phyloP scores from a whole-genome alignment of 2,888 invertebrate genomes.

The Eupithecia subfuscata region DNA sequence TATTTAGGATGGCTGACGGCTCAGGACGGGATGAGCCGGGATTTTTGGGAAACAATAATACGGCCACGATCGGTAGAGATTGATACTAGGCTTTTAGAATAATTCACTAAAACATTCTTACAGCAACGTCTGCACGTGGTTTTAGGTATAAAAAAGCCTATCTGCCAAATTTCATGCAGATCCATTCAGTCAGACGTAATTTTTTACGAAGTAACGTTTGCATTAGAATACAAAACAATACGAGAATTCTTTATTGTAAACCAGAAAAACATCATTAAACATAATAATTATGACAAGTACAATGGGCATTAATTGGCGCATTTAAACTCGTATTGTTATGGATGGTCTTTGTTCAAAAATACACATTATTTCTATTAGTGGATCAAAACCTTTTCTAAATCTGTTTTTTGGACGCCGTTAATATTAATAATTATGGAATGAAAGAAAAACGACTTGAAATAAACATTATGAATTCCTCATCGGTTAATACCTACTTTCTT shows the following conservation, averaged over 20 bases:
- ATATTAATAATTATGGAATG: not conserved
- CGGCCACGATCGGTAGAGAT: constrained; percentile 21
- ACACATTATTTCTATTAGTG: not conserved
- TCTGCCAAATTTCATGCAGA: not conserved
- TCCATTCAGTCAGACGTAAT: not conserved
- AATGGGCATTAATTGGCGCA: no score
- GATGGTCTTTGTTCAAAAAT: not conserved
- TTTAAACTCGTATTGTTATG: no score
- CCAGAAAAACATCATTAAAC: no score
- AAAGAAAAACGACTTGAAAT: not conserved
- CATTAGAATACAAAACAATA: no score
- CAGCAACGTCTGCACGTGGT: not conserved
- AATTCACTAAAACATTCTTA: not conserved
- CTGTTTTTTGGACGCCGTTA: not conserved
- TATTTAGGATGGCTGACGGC: constrained; percentile 58
- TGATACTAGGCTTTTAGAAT: constrained; percentile 12
- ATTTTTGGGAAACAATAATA: constrained; percentile 40
- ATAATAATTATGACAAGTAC: no score
- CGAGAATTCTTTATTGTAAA: no score
- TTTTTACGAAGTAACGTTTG: no score
- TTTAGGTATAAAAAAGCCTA: not conserved
- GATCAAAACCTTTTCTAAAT: not conserved
- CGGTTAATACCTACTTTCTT: not conserved
- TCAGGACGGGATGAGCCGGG: constrained; percentile 51
- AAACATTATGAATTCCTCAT: not conserved